Evolutionary conservation across 2,113 vertebrate species (phyloP), one percentile per base, ranked within the genome.

Genomic region (Thomomys bottae): DNA sequence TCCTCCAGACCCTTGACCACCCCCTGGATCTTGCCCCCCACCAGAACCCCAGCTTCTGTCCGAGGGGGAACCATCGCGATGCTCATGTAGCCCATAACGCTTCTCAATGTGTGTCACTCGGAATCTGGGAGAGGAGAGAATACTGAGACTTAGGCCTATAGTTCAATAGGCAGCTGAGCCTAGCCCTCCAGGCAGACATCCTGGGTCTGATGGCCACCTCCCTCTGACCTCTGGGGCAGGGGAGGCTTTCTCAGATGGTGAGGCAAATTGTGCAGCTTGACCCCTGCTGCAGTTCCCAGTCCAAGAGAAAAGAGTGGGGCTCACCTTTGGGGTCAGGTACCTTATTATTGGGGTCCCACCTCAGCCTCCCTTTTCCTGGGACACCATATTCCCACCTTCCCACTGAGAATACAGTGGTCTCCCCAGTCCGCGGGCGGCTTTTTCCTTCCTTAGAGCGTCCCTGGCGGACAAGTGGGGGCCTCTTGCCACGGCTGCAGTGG

Each of bases 341-440:
- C 70, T 70, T 24, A 90, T 84, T 42, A 63, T 5, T 76, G 61
- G 72, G 66, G 14, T 14, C 61, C 73, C 45, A 91, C 30, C 45
- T 95, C 73, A 84, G 40, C 34, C 32, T 59, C 78, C 45, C 12
- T 54, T 93, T 85, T 77, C 40, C 64, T 79, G 57, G 72, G 59
- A 23, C 28, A 36, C n/a, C 57, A 18, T 85, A 1, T 87, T n/a
- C 96, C 63, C 2, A 90, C 99, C 99, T 99, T 97, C 99, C 99
- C 93, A 99, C 99, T 93, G 99, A 99, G 96, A 99, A 98, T 71
- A 99, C 99, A 0, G 99, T 99, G 97, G 99, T 98, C 91, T 99
- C 99, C 80, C 98, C 98, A 0, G 98, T 98, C 0, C 98, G 97
- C 21, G 98, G 97, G 88, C 98, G 98, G 94, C 96, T 90, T 32